phyloP scores from a whole-genome alignment of 2,797 vertebrate genomes.

The Calcarius lapponicus region DNA sequence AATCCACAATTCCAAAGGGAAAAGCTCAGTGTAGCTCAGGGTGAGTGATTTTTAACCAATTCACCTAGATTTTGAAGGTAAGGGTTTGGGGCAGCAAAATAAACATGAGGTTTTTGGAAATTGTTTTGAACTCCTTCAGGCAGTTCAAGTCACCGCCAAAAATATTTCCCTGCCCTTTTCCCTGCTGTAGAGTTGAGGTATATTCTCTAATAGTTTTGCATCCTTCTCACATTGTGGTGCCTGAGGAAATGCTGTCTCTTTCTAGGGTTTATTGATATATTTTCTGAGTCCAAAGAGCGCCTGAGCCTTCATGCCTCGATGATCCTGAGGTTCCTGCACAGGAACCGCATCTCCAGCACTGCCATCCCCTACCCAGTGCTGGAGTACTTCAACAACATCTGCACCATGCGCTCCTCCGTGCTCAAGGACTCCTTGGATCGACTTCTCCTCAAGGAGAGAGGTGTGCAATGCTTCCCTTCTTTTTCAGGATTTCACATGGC shows the following conservation, averaged over 20 bases:
- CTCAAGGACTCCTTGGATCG: conserved; percentile 90
- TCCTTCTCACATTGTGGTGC: neutral
- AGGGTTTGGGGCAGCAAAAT: neutral
- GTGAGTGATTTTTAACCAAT: neutral
- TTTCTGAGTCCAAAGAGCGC: conserved; percentile 92
- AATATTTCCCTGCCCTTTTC: neutral
- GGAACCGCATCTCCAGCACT: conserved; percentile 91
- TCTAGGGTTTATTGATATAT: conserved; percentile 96
- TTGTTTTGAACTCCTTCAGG: neutral
- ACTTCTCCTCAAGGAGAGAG: conserved; percentile 92
- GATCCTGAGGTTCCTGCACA: conserved; percentile 92
- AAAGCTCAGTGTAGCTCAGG: neutral
- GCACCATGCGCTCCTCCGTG: conserved; percentile 92
- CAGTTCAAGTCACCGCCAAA: neutral
- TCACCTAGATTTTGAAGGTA: neutral
- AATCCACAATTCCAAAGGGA: neutral
- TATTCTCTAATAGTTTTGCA: neutral
- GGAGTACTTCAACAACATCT: conserved; percentile 95
- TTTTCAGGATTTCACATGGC: neutral
- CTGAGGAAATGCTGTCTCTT: neutral
- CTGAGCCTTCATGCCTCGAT: conserved; percentile 88
- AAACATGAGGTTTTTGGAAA: neutral
- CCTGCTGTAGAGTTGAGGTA: neutral
- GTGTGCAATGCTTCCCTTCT: conserved; percentile 61
- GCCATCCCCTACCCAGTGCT: conserved; percentile 91